Evolutionary conservation across 1,140 invertebrate species (phyloP).

Genomic region (Triops cancriformis): DNA sequence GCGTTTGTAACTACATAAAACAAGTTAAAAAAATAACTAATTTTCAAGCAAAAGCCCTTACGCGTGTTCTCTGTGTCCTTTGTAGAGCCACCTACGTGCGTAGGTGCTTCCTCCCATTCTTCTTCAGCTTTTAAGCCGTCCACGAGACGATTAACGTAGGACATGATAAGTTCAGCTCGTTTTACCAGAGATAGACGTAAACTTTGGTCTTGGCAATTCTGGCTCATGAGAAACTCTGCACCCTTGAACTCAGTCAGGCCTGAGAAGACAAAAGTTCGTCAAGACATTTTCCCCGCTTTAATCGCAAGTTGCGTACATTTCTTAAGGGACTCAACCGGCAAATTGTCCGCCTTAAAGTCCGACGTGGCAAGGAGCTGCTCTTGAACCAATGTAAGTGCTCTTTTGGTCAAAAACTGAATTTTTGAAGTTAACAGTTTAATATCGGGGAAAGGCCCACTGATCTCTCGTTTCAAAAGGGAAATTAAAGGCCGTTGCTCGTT

Average conservation of each 20-base stretch:
- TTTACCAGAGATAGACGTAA: background rate
- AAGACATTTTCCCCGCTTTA: background rate
- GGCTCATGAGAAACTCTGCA: background rate
- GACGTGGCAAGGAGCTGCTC: background rate
- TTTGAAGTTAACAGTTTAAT: background rate
- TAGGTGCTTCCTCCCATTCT: background rate
- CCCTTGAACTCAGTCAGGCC: background rate
- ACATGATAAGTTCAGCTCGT: background rate
- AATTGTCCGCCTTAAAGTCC: background rate
- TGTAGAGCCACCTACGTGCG: background rate
- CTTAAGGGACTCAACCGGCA: background rate
- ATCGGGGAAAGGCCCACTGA: background rate
- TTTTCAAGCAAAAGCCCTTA: background rate
- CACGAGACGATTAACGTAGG: background rate
- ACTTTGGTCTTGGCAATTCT: background rate
- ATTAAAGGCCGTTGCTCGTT: background rate
- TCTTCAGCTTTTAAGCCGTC: background rate
- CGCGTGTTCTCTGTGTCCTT: background rate
- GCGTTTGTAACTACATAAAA: background rate
- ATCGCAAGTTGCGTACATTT: background rate
- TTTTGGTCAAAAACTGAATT: background rate
- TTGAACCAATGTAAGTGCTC: background rate
- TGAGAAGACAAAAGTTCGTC: background rate
- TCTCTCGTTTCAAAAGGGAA: background rate
- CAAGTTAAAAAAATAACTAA: background rate